Percentiles rank a stretch among this genome's conserved stretches.
Conservation (phyloP, 2,797 vertebrate species). For the Centropyge bicolor region DNA sequence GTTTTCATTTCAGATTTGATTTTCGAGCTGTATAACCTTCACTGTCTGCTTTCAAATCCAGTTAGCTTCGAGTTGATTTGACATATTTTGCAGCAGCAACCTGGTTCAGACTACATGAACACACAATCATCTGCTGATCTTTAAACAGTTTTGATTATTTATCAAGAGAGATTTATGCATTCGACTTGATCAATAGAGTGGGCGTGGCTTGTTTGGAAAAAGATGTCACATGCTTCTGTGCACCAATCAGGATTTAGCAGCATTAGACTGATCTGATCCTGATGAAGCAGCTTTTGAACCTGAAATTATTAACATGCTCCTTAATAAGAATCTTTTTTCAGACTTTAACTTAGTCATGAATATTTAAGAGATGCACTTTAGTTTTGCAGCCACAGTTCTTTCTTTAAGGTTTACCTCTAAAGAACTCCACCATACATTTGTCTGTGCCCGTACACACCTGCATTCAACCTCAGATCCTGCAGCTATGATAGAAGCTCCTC, state of each 20-base stretch:
- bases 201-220: neutral
- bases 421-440: neutral
- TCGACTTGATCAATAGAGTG: neutral
- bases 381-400: neutral
- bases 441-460: neutral
- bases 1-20: neutral
- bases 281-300: neutral
- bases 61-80: neutral
- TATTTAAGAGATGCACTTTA: neutral
- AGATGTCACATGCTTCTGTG: neutral
- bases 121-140: neutral
- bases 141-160: neutral
- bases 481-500: neutral
- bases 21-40: neutral
- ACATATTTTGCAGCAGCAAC: neutral
- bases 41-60: neutral
- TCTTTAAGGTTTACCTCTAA: neutral
- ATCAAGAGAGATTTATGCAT: neutral
- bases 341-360: neutral
- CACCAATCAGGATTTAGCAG: neutral
- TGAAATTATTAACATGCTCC: neutral
- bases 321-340: neutral
- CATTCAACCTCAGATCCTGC: neutral
- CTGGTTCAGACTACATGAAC: neutral
- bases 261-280: neutral